Evolutionary conservation across 2,113 vertebrate genomes (phyloP), one percentile per base, ranked within the genome.

Genomic region (Chionodraco myersi): DNA sequence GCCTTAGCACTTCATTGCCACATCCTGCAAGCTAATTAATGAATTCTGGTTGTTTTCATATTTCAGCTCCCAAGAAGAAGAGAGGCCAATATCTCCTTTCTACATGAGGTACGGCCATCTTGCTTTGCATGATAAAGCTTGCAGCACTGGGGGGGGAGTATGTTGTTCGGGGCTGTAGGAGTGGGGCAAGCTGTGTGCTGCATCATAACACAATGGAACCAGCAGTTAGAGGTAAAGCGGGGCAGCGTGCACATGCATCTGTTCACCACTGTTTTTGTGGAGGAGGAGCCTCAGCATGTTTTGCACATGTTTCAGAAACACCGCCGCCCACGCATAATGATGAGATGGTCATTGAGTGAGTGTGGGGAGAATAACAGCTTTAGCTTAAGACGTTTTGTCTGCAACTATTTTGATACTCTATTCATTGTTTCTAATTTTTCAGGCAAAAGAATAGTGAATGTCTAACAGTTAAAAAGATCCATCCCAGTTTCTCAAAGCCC

Each of bases 51-150:
- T 92, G 36, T 80, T 73, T 84, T 83, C 15, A 44, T 83, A 9
- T 93, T 94, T 59, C 89, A 98, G 97, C 89, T 95, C 94, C 21
- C 95, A 96, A 81, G 96, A 98, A 71, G 96, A 98, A 67, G 97
- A 97, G 76, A 94, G 96, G 79, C 96, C 97, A 49, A 94, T 97
- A 91, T 98, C 96, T 91, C 96, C 97, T 58, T 99, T 98, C 94
- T 99, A 96, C 72, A 91, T 97, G 90, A 97, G 97, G 96, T 98
- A 96, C 91, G 36, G 90, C 54, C 72, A 71, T 16, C 23, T 44
- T 14, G 21, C 18, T 49, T 62, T 70, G 52, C 47, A 3, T 81
- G 57, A 45, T 3, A 73, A 82, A 76, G 51, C 36, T 18, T 12
- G 16, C 34, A 73, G 47, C 51, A 36, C 0, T 23, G 49, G 30